Evolutionary conservation across 1,140 invertebrate genomes (phyloP).

Genomic region (Papilio polytes): DNA sequence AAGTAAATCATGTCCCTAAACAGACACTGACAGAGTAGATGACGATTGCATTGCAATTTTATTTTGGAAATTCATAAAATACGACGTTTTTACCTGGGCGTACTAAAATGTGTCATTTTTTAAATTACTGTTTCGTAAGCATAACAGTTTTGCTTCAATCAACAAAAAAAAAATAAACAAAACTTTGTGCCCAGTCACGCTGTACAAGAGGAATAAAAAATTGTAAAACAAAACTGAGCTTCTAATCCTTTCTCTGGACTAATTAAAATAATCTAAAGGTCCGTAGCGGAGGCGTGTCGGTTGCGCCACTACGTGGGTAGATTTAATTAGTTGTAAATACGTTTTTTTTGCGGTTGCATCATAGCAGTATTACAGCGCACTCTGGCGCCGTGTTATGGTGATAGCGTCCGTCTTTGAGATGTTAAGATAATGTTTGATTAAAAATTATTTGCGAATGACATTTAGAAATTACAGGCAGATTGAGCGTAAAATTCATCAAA

Average conservation of each 20-base stretch:
- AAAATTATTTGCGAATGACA: slow-evolving; percentile 1
- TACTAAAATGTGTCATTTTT: background rate
- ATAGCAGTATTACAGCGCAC: slow-evolving; percentile 40
- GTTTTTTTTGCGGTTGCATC: slow-evolving; percentile 72
- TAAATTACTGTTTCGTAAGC: background rate
- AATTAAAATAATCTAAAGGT: slow-evolving; percentile 69
- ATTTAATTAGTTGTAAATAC: slow-evolving; percentile 79
- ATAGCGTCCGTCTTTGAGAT: background rate
- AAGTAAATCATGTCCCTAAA: background rate
- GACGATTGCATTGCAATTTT: background rate
- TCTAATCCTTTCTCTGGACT: slow-evolving; percentile 61
- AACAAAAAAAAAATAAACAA: background rate
- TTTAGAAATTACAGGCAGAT: background rate
- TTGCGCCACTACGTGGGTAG: slow-evolving; percentile 74
- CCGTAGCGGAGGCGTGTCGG: slow-evolving; percentile 68
- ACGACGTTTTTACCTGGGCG: background rate
- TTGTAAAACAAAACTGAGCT: slow-evolving; percentile 24
- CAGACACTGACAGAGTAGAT: no score
- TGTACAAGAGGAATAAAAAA: slow-evolving; percentile 1
- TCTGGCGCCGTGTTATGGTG: slow-evolving; percentile 36
- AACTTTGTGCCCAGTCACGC: slow-evolving; percentile 4
- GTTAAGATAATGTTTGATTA: slow-evolving; percentile 6
- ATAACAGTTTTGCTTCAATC: slow-evolving; percentile 8
- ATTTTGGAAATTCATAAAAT: background rate
- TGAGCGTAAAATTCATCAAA: no score